Conservation (phyloP, 2,797 vertebrate genomes). For the Botia kubotai region DNA sequence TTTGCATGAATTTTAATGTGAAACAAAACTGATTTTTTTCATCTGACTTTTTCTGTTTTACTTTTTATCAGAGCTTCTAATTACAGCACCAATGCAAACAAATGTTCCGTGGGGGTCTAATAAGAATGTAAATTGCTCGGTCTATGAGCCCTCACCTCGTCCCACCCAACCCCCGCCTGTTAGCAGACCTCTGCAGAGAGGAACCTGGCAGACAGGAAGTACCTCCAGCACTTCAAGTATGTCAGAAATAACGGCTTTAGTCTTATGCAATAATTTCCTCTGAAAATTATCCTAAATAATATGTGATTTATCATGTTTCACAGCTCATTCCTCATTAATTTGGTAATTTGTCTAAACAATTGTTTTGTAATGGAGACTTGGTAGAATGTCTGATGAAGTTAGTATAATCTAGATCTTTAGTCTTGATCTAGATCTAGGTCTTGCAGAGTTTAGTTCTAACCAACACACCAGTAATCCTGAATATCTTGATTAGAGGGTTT, state of each 20-base stretch:
- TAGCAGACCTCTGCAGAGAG: slow-evolving; percentile 77
- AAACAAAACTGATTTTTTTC: not conserved
- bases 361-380: too few relatives aligned
- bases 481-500: too few relatives aligned
- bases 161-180: slow-evolving; percentile 56
- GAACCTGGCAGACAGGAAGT: slow-evolving; percentile 93
- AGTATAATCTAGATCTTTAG: too few relatives aligned
- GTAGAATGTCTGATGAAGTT: too few relatives aligned
- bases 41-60: not conserved
- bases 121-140: slow-evolving; percentile 77
- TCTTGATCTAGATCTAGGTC: too few relatives aligned
- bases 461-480: too few relatives aligned
- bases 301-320: not conserved
- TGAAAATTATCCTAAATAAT: not conserved
- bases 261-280: not conserved
- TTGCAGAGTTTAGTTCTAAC: too few relatives aligned
- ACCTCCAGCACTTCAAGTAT: slow-evolving; percentile 94
- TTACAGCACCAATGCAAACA: slow-evolving; percentile 87
- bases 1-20: too few relatives aligned
- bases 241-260: slow-evolving; percentile 58
- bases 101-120: slow-evolving; percentile 67
- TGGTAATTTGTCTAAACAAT: not conserved
- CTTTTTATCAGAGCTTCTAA: slow-evolving; percentile 72
- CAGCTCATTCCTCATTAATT: not conserved
- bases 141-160: slow-evolving; percentile 84